Evolutionary conservation across 1,140 invertebrate species (phyloP), one percentile per base, ranked within the genome.

Genomic region (Matsumurasca onukii): DNA sequence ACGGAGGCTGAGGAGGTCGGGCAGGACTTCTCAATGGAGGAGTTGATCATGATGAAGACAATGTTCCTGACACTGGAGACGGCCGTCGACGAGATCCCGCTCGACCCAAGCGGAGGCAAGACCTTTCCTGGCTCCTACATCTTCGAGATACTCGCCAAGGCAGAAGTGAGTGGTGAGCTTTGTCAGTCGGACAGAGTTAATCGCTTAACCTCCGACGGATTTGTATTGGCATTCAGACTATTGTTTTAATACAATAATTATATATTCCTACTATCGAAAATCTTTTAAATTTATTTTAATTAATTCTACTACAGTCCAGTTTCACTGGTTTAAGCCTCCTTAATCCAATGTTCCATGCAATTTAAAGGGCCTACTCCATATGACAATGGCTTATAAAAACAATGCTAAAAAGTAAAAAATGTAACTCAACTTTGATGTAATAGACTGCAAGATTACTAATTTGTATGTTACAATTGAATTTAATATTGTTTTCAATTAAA

Each of bases 61-160:
- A 89, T 92, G 79, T 86, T 97, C 71, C 77, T 93, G 9, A 84
- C 88, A 69, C 80, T 96, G 34, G 94, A 96, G 79, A 88, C 91
- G 77, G 85, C 84, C 29, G 80, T 97, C 39, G 92, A 95, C 81
- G 83, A 80, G 31, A 31, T 69, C 1, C 30, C 45, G 52, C 20
- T 30, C 1, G 17, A 15, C 27, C 12, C 12, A 12, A 52, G 22
- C 49, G 22, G 22, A 20, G 45, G 34, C 12, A 39, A 52, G 17
- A 52, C 70, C 1, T 69, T 71, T 17, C 61, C 67, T 1, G 73
- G 69, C 9, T 69, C 68, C 17, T 66, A 72, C 62, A 65, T 73
- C n/a, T 72, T 73, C 51, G 87, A 91, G 70, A 74, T 95, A 27
- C 77, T 95, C 15, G 80, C 80, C 66, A 86, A 89, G 78, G 88